Conservation (phyloP, 2,113 vertebrate genomes). For the Osmerus mordax region DNA sequence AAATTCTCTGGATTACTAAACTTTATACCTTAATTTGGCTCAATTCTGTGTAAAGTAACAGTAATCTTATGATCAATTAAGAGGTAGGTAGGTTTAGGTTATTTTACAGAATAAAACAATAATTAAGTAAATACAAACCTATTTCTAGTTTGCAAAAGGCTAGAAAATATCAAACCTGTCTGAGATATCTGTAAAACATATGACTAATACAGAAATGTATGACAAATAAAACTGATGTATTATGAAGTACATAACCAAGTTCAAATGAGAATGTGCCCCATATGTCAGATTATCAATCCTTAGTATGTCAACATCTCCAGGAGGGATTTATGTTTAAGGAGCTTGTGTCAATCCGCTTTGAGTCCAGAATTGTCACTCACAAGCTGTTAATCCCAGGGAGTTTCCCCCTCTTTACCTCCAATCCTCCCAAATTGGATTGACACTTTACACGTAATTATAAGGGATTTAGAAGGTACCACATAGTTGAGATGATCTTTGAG, state of each 20-base stretch:
- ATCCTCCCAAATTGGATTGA: slow-evolving; percentile 71
- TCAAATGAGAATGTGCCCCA: not conserved
- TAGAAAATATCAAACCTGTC: too few relatives aligned
- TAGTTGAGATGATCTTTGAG: slow-evolving; percentile 35
- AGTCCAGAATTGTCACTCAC: slow-evolving; percentile 64
- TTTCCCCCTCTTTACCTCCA: slow-evolving; percentile 60
- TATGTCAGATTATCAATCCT: slow-evolving; percentile 54
- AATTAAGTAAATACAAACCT: too few relatives aligned
- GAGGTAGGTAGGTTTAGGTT: too few relatives aligned
- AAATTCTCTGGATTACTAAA: too few relatives aligned
- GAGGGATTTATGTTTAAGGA: slow-evolving; percentile 66
- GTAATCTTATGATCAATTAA: too few relatives aligned
- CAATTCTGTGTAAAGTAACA: too few relatives aligned
- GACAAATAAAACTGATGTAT: not conserved
- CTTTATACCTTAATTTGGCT: too few relatives aligned
- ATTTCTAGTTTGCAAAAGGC: too few relatives aligned
- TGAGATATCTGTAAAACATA: not conserved
- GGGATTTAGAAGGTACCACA: slow-evolving; percentile 39
- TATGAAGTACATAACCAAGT: not conserved
- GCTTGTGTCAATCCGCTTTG: slow-evolving; percentile 69
- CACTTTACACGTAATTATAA: slow-evolving; percentile 55
- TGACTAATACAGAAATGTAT: not conserved
- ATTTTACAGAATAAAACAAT: too few relatives aligned
- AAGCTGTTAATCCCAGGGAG: slow-evolving; percentile 64
- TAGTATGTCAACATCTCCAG: slow-evolving; percentile 50